phyloP scores from a whole-genome alignment of 2,113 vertebrate genomes.

The Gymnogyps californianus region DNA sequence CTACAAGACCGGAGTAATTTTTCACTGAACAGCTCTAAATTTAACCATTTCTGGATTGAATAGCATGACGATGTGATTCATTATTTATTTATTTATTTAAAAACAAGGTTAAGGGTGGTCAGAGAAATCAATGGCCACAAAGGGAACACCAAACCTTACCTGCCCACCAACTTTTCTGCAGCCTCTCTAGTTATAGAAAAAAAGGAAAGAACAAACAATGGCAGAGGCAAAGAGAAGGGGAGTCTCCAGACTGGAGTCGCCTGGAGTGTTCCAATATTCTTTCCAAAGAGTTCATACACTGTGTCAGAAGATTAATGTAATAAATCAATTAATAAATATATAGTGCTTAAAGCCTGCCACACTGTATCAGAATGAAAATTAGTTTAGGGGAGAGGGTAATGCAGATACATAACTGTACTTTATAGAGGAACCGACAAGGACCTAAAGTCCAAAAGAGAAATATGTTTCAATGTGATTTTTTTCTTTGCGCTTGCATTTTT shows the following conservation, averaged over 20 bases:
- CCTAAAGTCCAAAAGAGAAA: not conserved
- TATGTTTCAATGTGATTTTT: not conserved
- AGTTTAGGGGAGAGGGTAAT: not conserved
- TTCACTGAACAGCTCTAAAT: not conserved
- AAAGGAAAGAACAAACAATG: not conserved
- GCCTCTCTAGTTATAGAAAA: not conserved
- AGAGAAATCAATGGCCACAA: not conserved
- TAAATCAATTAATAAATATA: not conserved
- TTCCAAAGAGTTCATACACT: not conserved
- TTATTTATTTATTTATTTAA: not conserved
- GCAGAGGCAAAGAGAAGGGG: not conserved
- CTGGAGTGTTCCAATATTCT: not conserved
- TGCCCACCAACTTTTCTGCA: not conserved
- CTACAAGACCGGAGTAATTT: not conserved
- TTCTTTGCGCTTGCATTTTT: not conserved
- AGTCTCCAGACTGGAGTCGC: rapidly evolving
- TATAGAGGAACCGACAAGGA: not conserved
- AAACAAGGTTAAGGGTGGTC: not conserved
- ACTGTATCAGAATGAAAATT: not conserved
- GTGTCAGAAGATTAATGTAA: not conserved
- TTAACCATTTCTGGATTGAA: not conserved
- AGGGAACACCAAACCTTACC: not conserved
- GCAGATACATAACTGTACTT: not conserved
- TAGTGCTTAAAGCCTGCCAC: not conserved
- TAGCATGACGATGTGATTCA: not conserved